phyloP scores from a whole-genome alignment of 2,888 invertebrate species.

The Dynastes tityus region DNA sequence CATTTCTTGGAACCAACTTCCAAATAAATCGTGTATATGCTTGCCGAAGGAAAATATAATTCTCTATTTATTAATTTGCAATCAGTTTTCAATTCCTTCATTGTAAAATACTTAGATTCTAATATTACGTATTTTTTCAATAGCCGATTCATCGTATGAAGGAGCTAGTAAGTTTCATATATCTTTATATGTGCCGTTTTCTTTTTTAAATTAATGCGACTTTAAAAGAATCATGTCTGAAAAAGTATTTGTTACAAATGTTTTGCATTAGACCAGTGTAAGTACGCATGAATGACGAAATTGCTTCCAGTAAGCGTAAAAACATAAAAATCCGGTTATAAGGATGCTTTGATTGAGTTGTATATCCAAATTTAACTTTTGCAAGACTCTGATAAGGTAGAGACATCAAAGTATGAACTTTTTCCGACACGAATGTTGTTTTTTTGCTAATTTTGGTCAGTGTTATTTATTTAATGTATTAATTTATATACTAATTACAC shows the following conservation, averaged over 20 bases:
- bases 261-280: background rate
- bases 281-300: no score
- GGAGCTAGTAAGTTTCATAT: slow-evolving; percentile 75
- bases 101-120: slow-evolving; percentile 11
- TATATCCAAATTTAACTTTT: no score
- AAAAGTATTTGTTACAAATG: background rate
- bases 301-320: no score
- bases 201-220: background rate
- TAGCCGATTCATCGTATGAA: slow-evolving; percentile 71
- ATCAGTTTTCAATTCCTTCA: background rate
- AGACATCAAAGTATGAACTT: background rate
- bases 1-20: no score
- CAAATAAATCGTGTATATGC: no score
- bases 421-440: background rate
- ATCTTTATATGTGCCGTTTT: slow-evolving; percentile 37
- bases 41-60: background rate
- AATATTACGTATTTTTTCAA: slow-evolving; percentile 58
- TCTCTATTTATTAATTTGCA: slow-evolving; percentile 28
- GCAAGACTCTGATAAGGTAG: no score
- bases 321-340: no score
- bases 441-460: background rate
- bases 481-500: no score
- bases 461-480: no score
- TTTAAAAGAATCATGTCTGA: slow-evolving; percentile 3
- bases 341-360: no score